These are phyloP conservation scores for Python bivittatus DNA, from an alignment of 2,113 vertebrate species.

Conservation along the genomic window DNA sequence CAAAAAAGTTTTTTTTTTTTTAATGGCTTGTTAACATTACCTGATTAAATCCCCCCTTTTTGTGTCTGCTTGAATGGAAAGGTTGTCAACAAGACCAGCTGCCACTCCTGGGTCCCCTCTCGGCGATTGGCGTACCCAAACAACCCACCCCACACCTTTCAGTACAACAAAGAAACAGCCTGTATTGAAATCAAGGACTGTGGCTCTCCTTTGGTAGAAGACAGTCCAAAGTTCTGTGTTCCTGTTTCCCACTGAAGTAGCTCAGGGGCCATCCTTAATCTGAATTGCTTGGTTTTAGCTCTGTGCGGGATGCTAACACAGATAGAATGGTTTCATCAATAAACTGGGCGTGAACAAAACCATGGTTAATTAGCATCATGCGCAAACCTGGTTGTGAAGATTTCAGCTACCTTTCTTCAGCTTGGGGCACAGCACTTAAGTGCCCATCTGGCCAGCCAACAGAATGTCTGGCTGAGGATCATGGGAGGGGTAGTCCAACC, in stretches of 20 bases:
- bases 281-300: not conserved
- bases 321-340: not conserved
- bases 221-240: not conserved
- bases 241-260: not conserved
- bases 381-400: not conserved
- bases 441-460: not conserved
- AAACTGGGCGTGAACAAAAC: not conserved
- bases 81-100: not conserved
- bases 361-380: not conserved
- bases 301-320: not conserved
- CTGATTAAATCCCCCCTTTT: not conserved
- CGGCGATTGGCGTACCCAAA: not conserved
- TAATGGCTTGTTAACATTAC: not conserved
- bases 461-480: not conserved
- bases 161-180: not conserved
- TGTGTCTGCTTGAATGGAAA: not conserved
- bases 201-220: not conserved
- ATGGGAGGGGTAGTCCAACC: not conserved
- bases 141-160: not conserved
- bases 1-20: not conserved
- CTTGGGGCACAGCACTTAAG: not conserved
- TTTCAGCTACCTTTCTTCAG: not conserved
- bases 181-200: not conserved
- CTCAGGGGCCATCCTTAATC: not conserved
- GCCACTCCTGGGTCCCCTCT: not conserved